Evolutionary conservation across 2,797 vertebrate species (phyloP), one percentile per base, ranked within the genome.

Genomic region (Xenentodon cancila): DNA sequence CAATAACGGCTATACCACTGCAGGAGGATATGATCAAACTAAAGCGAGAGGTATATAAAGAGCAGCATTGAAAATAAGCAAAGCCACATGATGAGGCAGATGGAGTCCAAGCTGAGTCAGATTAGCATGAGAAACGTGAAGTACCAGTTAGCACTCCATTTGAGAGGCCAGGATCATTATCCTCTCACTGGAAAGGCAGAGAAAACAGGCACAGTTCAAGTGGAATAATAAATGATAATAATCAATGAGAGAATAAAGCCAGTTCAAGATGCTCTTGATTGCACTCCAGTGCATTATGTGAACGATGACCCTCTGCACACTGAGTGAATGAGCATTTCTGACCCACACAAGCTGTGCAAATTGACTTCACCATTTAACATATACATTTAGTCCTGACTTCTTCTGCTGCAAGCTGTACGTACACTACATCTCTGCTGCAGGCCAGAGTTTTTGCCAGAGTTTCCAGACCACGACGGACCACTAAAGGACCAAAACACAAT

Each of bases 91-190:
- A 79, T 25, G 69, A 81, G 63, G 82, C 66, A 72, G 68, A 82
- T 53, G 63, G 69, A 73, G 73, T 64, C 63, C 53, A 51, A 73
- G 68, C 71, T 79, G 84, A 90, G 84, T 85, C 84, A 86, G 88
- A 91, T 90, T 90, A 91, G 83, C 82, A 83, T 83, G 89, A 86
- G 85, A 88, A 86, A 86, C 86, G 80, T 91, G 88, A 91, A 92
- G 91, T 84, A 87, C 80, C 85, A 89, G 86, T 90, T 91, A 77
- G 80, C 84, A 89, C 91, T 94, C 86, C 72, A 87, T 84, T 76
- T 78, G 77, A 90, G 88, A 90, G 87, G 87, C 81, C 77, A 73
- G 84, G 83, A 89, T 89, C 88, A 91, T 91, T 90, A 90, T 91
- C 88, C 83, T 80, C 87, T 90, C 82, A 71, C 81, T 74, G 80